Evolutionary conservation across 1,140 invertebrate species (phyloP), one percentile per base, ranked within the genome.

Genomic region (Drosophila lacertosa): DNA sequence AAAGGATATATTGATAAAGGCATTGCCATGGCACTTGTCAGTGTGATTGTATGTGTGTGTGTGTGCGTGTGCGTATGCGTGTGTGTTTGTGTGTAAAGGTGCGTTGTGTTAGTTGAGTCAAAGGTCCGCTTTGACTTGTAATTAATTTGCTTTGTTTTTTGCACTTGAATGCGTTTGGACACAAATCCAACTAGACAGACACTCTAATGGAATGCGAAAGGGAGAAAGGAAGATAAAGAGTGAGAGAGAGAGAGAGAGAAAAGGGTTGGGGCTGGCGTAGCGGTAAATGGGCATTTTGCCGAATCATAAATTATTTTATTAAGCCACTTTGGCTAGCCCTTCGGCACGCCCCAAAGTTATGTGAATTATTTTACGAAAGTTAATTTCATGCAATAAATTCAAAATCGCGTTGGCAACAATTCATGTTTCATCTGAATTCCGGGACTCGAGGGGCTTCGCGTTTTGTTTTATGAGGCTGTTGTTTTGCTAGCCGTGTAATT

Each of bases 131-230:
- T 88, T 88, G 82, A 88, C 88, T 79, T 84, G 88, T 84, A 90
- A 90, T 90, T 90, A 90, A 90, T 90, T 90, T 80, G 88, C 88
- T 90, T 90, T 90, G 88, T 90, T 90, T 64, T 72, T 66, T 83
- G 42, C 82, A 60, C 70, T 83, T 63, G 78, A 81, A 78, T 88
- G 76, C 55, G 50, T 62, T 22, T 22, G 50, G 32, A 64, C 44
- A 26, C 15, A 50, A 42, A 18, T 20, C 24, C 37, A 11, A 47
- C 4, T 15, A 5, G 35, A 53, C 47, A 24, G 10, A 42, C 32
- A 18, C 60, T 15, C 24, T 57, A 13, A 45, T 39, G 40, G 40
- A 26, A n/a, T 20, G 18, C 24, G 50, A 53, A 42, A 42, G 45
- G 13, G 6, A 53, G 20, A 22, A 39, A 37, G 39, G 40, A 51